Conservation (phyloP, 2,113 vertebrate genomes). For the Meles meles region DNA sequence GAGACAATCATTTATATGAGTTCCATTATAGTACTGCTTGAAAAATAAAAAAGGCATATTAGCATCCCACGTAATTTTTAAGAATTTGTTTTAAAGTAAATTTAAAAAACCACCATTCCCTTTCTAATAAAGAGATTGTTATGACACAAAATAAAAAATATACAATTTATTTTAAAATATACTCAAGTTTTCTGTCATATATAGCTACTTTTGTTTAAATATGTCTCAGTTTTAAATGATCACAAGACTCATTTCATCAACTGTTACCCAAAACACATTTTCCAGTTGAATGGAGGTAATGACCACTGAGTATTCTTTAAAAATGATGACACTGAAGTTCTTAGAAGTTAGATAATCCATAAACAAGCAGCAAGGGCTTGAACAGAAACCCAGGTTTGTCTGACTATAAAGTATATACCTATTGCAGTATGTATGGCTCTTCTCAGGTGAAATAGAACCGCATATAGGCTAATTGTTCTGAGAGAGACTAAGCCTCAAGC, state of each 20-base stretch:
- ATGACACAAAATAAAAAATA: slow-evolving; percentile 18
- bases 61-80: not conserved
- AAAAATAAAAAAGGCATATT: not conserved
- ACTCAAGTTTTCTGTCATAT: not conserved
- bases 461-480: not conserved
- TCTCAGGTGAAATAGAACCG: not conserved
- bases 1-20: not conserved
- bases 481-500: not conserved
- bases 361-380: not conserved
- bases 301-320: not conserved
- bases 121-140: not conserved
- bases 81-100: not conserved
- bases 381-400: not conserved
- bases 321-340: not conserved
- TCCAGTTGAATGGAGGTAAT: not conserved
- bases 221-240: not conserved
- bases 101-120: not conserved
- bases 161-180: not conserved
- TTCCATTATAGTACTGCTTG: not conserved
- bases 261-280: not conserved
- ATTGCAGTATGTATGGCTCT: not conserved
- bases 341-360: not conserved
- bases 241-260: slow-evolving; percentile 11
- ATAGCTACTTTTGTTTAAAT: not conserved
- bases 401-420: not conserved